Base-by-base conservation (phyloP, 2,888 invertebrate species). In the Zelleria hepariella region DNA sequence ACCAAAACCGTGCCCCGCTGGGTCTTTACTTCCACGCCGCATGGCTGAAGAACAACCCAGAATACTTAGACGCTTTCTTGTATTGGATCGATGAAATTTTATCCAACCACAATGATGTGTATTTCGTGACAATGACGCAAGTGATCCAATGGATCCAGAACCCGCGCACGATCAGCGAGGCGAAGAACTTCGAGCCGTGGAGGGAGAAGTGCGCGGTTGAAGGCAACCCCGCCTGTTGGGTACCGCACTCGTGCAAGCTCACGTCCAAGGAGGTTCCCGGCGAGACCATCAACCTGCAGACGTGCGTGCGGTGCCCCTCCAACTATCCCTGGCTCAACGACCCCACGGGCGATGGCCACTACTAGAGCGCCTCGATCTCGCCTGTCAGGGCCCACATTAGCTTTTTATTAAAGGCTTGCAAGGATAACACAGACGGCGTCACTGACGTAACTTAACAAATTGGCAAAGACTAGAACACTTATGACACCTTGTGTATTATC, bases 91-190 rank as follows among this genome's bases (percentile, higher is more conserved):
- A 97, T 77, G 97, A 97, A 84, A 91, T 96, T 62, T 86, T 96
- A 47, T 89, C 92, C 68, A 94, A 93, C 66, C 95, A 96, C 89
- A 95, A 95, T 67, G 97, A 97, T 75, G 97, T 97, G 8, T 97
- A 96, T 86, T 97, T 97, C 78, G 95, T 96, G 18, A 97, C 97
- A 62, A 97, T 96, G 96, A 97, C 97, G n/a, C 96, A 96, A 80
- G 96, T 96, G 6, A 96, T 97, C 68, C 97, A 97, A 77, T 97
- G 97, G 97, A 96, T 97, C 75, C 97, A 97, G 77, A 96, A 96
- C 78, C 97, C 97, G 54, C 91, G 95, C 62, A 96, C 96, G 15
- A 77, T 95, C 67, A 90, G 92, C 60, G 96, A 96, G 80, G 94
- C 94, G 58, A 96, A 96, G 91, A 96, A 94, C 90, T 97, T 97